phyloP scores from a whole-genome alignment of 1,140 invertebrate species.

The Rhyacophila brunnea region DNA sequence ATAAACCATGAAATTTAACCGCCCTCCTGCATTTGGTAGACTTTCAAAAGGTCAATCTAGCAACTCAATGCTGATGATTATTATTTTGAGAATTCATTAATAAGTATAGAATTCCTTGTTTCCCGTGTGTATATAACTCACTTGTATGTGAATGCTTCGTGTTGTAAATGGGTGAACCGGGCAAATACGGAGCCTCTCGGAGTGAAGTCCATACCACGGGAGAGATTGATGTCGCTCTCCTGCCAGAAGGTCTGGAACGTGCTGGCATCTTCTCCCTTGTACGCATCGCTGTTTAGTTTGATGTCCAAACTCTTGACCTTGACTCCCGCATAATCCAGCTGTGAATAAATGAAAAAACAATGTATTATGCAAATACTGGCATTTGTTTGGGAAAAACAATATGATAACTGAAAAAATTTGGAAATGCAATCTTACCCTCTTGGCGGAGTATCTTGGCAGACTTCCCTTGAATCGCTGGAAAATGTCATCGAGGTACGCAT shows the following conservation, averaged over 20 bases:
- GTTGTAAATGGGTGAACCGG: conserved; percentile 51
- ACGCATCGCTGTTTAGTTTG: conserved; percentile 44
- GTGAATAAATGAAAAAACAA: conserved; percentile 12
- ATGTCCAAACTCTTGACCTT: conserved; percentile 56
- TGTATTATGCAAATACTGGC: background rate
- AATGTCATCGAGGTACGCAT: conserved; percentile 44
- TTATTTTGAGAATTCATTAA: too few species aligned
- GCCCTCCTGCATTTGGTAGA: too few species aligned
- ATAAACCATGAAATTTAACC: too few species aligned
- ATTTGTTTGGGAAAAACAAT: background rate
- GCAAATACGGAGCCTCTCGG: conserved; percentile 47
- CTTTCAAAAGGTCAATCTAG: too few species aligned
- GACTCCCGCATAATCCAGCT: conserved; percentile 65
- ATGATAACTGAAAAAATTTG: too few species aligned
- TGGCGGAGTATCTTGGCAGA: conserved; percentile 39
- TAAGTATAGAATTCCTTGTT: too few species aligned
- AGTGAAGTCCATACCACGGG: conserved; percentile 52
- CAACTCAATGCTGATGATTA: too few species aligned
- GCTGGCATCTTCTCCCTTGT: conserved; percentile 35
- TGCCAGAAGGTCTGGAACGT: conserved; percentile 52
- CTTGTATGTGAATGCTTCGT: conserved; percentile 44
- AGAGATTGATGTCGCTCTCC: conserved; percentile 51
- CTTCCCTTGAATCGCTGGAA: conserved; percentile 47
- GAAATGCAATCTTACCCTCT: background rate
- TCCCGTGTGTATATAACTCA: too few species aligned